Conservation (phyloP, 2,797 vertebrate genomes). For the Alcedo quadribrachys region DNA sequence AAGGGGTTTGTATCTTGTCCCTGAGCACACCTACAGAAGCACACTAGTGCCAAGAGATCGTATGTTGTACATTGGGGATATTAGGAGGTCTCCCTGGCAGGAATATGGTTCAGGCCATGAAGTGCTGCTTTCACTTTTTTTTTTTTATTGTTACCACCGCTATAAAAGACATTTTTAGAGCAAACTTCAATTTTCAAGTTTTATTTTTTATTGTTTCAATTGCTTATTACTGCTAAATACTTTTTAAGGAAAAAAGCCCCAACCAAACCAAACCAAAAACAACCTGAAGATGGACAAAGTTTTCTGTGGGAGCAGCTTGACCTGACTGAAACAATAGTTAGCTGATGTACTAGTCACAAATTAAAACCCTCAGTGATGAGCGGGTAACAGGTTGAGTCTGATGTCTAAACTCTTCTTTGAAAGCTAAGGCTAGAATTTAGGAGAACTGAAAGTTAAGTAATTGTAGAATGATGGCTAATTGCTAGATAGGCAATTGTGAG, state of each 20-base stretch:
- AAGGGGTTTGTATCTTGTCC: neutral
- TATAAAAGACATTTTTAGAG: neutral
- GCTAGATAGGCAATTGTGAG: neutral
- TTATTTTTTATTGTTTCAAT: neutral
- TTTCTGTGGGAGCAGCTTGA: neutral
- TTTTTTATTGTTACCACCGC: neutral
- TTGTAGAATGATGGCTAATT: constrained; percentile 1
- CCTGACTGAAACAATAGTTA: neutral
- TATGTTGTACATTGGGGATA: rapidly evolving
- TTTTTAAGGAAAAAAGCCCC: neutral
- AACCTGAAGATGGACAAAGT: neutral
- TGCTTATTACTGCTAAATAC: neutral
- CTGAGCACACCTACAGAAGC: neutral
- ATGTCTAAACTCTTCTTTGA: neutral
- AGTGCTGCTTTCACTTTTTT: neutral
- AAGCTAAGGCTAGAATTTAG: neutral
- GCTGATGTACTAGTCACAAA: neutral
- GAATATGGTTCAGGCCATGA: neutral
- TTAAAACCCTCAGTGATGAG: neutral
- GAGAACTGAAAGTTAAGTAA: constrained; percentile 1
- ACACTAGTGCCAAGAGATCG: neutral
- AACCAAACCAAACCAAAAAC: no score
- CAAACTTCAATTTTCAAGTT: neutral
- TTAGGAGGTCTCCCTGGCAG: neutral
- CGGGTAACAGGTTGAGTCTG: neutral